Base-by-base conservation (phyloP, 2,113 vertebrate species). In the Tichodroma muraria region DNA sequence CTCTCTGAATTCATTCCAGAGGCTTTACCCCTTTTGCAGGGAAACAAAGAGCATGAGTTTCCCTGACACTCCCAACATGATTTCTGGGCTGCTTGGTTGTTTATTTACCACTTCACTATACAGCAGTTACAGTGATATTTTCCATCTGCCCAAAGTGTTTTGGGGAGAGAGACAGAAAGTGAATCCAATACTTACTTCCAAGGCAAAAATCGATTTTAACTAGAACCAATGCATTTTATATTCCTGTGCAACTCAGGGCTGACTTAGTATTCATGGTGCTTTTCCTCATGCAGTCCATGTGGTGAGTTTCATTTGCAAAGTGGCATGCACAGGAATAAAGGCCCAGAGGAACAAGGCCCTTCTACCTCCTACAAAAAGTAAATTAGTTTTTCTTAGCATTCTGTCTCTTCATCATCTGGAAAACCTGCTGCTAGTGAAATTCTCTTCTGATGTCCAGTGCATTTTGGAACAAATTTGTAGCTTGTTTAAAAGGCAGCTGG, bases 141-240 rank as follows among this genome's bases (percentile, higher is more conserved):
- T 96, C 93, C 95, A 96, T 94, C 80, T 73, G 83, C 94, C 71
- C 91, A 86, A 37, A 42, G 8, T 93, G 94, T 82, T 96, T 95
- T 91, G 78, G 45, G 16, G 71, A 61, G n/a, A n/a, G 60, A 49
- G 60, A 75, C 44, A 91, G 85, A 88, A 80, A 80, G 94, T 95
- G 94, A 96, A 97, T 97, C 92, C 65, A 89, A 95, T 96, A 50
- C 77, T 91, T 93, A 87, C 96, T 98, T 97, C 94, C 89, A 90
- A 91, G 85, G 94, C 60, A 2, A 95, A 63, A 97, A 97, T 97
- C 49, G 71, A 96, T 97, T 98, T 97, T 97, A 96, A 96, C 84
- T 91, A 95, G 95, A 97, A 94, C 92, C 71, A 92, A 60, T 95
- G 80, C 77, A 94, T 97, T 96, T 97, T 80, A 71, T 64, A 95